Percentiles rank a stretch among this genome's conserved stretches.
These are phyloP conservation scores for Lithophane ornitopus DNA, from an alignment of 2,888 invertebrate genomes.

Conservation along the genomic window DNA sequence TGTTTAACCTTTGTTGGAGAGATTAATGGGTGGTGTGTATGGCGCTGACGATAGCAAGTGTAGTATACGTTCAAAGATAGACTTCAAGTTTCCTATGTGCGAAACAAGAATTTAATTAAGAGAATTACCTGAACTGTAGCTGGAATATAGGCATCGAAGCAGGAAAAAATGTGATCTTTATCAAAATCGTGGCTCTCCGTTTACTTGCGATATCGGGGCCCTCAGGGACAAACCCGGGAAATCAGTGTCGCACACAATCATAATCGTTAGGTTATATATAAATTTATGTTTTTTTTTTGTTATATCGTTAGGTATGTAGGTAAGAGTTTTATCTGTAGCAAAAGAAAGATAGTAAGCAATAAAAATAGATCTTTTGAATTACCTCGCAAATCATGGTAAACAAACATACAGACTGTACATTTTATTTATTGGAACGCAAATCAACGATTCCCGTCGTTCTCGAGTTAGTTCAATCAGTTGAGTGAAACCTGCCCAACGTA, in stretches of 20 bases:
- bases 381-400: not conserved
- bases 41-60: conserved; percentile 19
- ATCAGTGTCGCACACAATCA: not conserved
- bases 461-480: conserved; percentile 45
- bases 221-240: too few species aligned
- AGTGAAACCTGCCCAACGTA: conserved; percentile 49
- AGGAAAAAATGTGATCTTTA: too few species aligned
- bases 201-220: too few species aligned
- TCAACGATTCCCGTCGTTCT: conserved; percentile 23
- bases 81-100: not conserved
- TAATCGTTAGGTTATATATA: not conserved
- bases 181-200: too few species aligned
- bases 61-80: conserved; percentile 20
- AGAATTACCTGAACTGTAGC: too few species aligned
- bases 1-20: conserved; percentile 56
- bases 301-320: too few species aligned
- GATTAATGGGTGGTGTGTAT: conserved; percentile 46
- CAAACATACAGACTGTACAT: conserved; percentile 15
- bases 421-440: conserved; percentile 7
- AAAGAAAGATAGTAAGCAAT: too few species aligned
- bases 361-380: not conserved
- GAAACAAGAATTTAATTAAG: not conserved
- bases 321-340: not conserved
- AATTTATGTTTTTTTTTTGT: too few species aligned
- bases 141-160: not conserved